Base-by-base conservation (phyloP, 2,797 vertebrate species). In the Amblyopsis hoosieri region DNA sequence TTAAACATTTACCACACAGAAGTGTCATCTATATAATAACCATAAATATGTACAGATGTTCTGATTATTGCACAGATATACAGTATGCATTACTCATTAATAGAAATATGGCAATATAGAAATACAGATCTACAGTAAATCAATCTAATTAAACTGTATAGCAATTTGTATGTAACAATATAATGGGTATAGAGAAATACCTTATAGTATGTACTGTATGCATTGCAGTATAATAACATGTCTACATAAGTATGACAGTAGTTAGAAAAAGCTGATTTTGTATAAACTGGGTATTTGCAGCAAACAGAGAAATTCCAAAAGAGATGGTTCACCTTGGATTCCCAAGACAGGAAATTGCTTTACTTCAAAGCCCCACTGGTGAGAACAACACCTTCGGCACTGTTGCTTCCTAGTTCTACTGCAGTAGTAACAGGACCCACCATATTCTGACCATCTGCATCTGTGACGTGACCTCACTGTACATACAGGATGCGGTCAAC, bases 361-460 rank as follows among this genome's bases (percentile, higher is more conserved):
- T 99, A 99, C 87, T 97, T 94, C 66, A 98, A 95, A 92, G 89
- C 91, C 49, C 87, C 89, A 0, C 81, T 99, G 95, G 97, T 99
- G 90, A 93, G 94, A 77, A 54, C 46, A 14, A 53, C 54, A 17
- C 9, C 2, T 10, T 33, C 17, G 15, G 4, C 37, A 62, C 31
- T 15, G 12, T 13, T 37, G 4, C 42, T n/a, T 3, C 12, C 2
- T 7, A 15, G n/a, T 17, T 11, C 12, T 12, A 31, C 53, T 9
- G 4, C 6, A 23, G 1, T 31, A 54, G 19, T 10, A 23, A 31
- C 52, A 29, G 19, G 33, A 37, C 42, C 37, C 15, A 2, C 3
- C 4, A 0, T 23, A 12, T 48, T 12, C 46, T 46, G 12, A 42
- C 11, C 7, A 5, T 53, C 2, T 54, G 23, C 57, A 4, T 64